A percentile compares a stretch with the other conserved stretches of the same genome.
phyloP scores from a whole-genome alignment of 2,797 vertebrate genomes.

The Helarctos malayanus region DNA sequence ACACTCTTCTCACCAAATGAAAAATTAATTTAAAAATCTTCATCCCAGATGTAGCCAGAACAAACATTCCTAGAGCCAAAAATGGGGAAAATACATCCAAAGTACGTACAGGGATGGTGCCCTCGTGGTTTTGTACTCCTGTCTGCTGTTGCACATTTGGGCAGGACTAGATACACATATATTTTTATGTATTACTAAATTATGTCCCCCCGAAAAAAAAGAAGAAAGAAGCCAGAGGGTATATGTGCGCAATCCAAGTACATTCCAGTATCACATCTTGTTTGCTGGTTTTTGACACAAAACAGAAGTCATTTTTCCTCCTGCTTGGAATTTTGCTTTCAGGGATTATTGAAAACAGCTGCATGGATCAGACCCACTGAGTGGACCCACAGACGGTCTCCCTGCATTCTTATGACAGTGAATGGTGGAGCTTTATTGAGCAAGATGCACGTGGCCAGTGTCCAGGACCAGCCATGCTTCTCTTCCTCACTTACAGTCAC shows the following conservation, averaged over 20 bases:
- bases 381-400: background rate
- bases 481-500: background rate
- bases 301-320: background rate
- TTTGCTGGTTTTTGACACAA: conserved; percentile 28
- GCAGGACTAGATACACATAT: background rate
- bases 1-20: conserved; percentile 58
- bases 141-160: background rate
- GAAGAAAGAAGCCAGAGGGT: background rate
- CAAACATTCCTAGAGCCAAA: conserved; percentile 62
- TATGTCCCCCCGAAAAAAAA: background rate
- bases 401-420: background rate
- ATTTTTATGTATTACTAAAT: background rate
- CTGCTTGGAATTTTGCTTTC: background rate
- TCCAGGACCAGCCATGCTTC: too few species aligned
- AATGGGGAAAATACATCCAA: background rate
- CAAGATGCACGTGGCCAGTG: background rate
- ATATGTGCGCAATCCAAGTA: background rate
- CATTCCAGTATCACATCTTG: background rate
- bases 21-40: conserved; percentile 77
- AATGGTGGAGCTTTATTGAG: background rate
- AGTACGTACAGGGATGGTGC: background rate
- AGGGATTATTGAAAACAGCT: conserved; percentile 22
- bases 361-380: background rate
- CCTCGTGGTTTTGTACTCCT: background rate
- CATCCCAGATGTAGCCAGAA: conserved; percentile 58